A percentile compares a stretch with the other conserved stretches of the same genome.
These are phyloP conservation scores for Arctocebus calabarensis DNA, from an alignment of 2,797 vertebrate genomes.

Conservation along the genomic window DNA sequence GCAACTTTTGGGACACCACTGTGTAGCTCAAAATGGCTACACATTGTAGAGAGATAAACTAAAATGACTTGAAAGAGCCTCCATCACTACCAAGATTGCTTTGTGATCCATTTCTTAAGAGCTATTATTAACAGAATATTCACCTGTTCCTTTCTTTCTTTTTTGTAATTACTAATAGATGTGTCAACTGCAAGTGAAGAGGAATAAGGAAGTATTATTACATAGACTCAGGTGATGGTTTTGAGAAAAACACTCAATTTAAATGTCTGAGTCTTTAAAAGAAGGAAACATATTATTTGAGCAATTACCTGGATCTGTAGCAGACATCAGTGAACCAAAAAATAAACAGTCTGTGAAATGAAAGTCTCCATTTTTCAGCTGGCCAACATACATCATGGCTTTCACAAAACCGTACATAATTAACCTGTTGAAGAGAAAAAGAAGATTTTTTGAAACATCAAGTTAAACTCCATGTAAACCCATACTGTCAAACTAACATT, in stretches of 20 bases:
- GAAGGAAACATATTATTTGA: conserved; percentile 65
- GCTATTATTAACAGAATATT: not conserved
- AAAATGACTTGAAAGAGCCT: not conserved
- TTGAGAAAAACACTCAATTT: conserved; percentile 45
- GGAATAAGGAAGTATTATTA: conserved; percentile 39
- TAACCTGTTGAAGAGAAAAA: conserved; percentile 87
- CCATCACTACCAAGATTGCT: not conserved
- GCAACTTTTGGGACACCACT: too few species aligned
- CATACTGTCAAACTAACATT: not conserved
- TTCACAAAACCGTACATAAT: conserved; percentile 92
- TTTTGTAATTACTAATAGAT: conserved; percentile 10
- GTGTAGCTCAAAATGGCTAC: not conserved
- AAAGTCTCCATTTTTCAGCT: conserved; percentile 89
- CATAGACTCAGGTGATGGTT: not conserved
- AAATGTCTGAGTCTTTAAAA: conserved; percentile 48
- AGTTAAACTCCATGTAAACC: not conserved
- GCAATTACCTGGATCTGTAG: conserved; percentile 93
- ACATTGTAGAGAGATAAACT: conserved; percentile 12
- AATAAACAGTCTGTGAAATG: conserved; percentile 92
- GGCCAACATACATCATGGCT: conserved; percentile 88
- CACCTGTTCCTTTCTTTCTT: not conserved
- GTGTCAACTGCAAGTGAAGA: not conserved
- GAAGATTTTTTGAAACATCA: conserved; percentile 70
- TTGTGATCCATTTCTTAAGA: not conserved
- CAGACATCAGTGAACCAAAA: conserved; percentile 93